These are phyloP conservation scores for Nephrocerus scutellatus DNA, from an alignment of 2,888 invertebrate genomes.

Conservation along the genomic window DNA sequence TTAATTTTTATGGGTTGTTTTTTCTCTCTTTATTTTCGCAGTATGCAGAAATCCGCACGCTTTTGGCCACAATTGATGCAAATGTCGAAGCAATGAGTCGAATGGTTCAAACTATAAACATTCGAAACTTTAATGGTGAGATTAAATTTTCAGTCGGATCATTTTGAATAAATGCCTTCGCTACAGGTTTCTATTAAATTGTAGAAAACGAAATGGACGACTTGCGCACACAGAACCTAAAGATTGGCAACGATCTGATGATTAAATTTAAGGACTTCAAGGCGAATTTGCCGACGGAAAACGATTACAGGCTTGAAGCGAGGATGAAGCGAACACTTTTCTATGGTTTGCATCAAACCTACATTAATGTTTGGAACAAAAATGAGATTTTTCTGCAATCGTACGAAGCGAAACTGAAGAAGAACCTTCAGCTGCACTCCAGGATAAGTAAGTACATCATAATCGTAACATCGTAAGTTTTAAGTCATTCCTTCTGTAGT, in stretches of 20 bases:
- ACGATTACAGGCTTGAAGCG: constrained; percentile 43
- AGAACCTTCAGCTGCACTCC: constrained; percentile 44
- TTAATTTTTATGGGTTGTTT: too few species aligned
- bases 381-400: constrained; percentile 42
- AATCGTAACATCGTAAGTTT: neutral
- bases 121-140: constrained; percentile 42
- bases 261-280: constrained; percentile 42
- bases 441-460: constrained; percentile 40
- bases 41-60: constrained; percentile 43
- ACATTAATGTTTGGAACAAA: constrained; percentile 43
- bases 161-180: neutral
- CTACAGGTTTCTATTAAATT: constrained; percentile 2
- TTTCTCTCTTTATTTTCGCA: constrained; percentile 21
- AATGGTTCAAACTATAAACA: constrained; percentile 41
- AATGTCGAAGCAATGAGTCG: constrained; percentile 45
- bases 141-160: too few species aligned
- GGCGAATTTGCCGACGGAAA: constrained; percentile 38
- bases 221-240: constrained; percentile 40
- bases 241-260: constrained; percentile 42
- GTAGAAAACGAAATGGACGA: constrained; percentile 44
- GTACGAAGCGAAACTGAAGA: constrained; percentile 44
- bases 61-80: constrained; percentile 36
- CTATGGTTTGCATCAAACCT: constrained; percentile 44
- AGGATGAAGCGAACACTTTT: constrained; percentile 45
- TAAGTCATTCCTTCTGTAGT: constrained; percentile 27